Evolutionary conservation across 2,888 invertebrate species (phyloP).

Genomic region (Calliphora vomitoria): DNA sequence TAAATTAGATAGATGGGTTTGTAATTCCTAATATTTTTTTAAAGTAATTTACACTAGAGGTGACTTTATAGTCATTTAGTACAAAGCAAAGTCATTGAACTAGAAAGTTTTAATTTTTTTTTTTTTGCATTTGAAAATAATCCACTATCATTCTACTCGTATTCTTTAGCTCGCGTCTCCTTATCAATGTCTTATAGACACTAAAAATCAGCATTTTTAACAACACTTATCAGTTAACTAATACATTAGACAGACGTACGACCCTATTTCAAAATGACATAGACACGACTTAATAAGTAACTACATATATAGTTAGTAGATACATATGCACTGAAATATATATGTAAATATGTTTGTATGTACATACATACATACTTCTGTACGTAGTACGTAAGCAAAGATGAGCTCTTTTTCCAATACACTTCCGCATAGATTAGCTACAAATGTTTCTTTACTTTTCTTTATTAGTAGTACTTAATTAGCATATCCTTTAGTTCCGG

Average conservation of each 20-base stretch:
- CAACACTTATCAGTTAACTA: slow-evolving; percentile 14
- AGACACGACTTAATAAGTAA: neutral
- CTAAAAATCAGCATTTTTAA: slow-evolving; percentile 38
- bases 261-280: neutral
- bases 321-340: no score
- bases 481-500: slow-evolving; percentile 3
- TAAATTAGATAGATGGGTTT: no score
- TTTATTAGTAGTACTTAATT: neutral
- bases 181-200: slow-evolving; percentile 40
- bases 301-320: no score
- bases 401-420: slow-evolving; percentile 19
- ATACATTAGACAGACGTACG: neutral
- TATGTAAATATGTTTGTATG: neutral
- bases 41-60: slow-evolving; percentile 4
- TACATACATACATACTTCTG: neutral
- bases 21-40: neutral
- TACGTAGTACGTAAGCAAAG: neutral
- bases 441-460: slow-evolving; percentile 4
- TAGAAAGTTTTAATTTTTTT: slow-evolving; percentile 24
- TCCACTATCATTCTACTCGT: neutral
- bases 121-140: neutral
- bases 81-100: slow-evolving; percentile 56
- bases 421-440: slow-evolving; percentile 43
- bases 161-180: slow-evolving; percentile 6
- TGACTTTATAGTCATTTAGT: slow-evolving; percentile 31